Conservation (phyloP, 2,888 invertebrate genomes). For the Incurvaria masculella region DNA sequence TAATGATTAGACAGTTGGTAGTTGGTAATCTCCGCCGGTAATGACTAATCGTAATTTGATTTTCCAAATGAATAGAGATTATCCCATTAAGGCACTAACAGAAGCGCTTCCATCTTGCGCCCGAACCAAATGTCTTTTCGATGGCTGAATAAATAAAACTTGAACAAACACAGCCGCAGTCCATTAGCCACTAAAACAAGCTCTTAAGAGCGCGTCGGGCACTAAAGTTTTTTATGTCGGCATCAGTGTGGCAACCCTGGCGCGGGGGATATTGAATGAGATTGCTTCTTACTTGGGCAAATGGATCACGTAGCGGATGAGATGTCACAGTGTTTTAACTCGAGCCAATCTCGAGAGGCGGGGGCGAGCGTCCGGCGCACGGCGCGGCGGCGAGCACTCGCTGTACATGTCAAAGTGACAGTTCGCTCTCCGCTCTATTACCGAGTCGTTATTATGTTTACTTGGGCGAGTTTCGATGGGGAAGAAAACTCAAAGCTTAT, state of each 20-base stretch:
- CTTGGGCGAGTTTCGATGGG: too few relatives aligned
- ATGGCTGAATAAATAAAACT: background rate
- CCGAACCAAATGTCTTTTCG: background rate
- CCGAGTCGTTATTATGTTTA: too few relatives aligned
- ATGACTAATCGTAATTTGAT: too few relatives aligned
- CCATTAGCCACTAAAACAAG: background rate
- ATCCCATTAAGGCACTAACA: too few relatives aligned
- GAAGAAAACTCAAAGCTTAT: too few relatives aligned
- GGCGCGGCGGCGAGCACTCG: too few relatives aligned
- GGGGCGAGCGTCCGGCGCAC: background rate
- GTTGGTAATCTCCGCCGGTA: too few relatives aligned
- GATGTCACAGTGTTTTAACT: slow-evolving; percentile 59
- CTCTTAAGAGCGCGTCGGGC: background rate
- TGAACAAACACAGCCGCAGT: background rate
- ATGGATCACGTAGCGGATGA: slow-evolving; percentile 60
- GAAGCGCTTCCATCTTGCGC: background rate
- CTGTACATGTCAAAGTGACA: too few relatives aligned
- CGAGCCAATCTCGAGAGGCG: slow-evolving; percentile 37
- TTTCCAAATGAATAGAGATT: too few relatives aligned
- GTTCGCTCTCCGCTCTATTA: too few relatives aligned
- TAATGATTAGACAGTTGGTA: too few relatives aligned
- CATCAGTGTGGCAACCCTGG: slow-evolving; percentile 27
- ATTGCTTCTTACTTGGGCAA: slow-evolving; percentile 60
- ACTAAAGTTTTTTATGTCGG: background rate
- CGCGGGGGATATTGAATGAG: slow-evolving; percentile 54